Evolutionary conservation across 2,888 invertebrate species (phyloP), one percentile per base, ranked within the genome.

Genomic region (Plusia festucae): DNA sequence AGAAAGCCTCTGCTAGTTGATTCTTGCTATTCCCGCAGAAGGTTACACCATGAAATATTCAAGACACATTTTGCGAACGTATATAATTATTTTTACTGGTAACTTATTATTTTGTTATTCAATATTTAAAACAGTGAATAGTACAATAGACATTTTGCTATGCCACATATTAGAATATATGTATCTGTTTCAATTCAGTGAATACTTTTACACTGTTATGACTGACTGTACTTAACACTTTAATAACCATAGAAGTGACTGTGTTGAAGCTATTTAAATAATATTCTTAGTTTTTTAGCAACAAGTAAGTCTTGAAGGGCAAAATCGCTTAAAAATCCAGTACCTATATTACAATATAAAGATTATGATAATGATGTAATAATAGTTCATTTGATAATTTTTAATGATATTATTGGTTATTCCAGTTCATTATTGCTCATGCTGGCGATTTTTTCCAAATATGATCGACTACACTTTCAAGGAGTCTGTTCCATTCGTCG

Each of bases 381-480:
- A n/a, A n/a, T n/a, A n/a, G 40, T n/a, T 40, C 6, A 40, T n/a
- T 40, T n/a, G n/a, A 40, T 5, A 15, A 9, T 15, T 3, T 9
- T 1, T 44, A 44, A 49, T 20, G 9, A 11, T 3, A 2, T 1
- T 44, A 44, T 20, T 20, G 9, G 4, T 20, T 20, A 49, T 81
- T 80, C 22, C 78, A 85, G 85, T 64, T 40, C 20, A 54, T 16
- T 30, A 44, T 18, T 44, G 66, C 15, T 62, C 55, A 1, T 68
- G 79, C 51, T 85, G 85, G 85, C 80, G 83, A 51, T 83, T 73
- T 63, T 85, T 76, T 53, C 78, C 82, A 8, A 63, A 79, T 15
- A n/a, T 85, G n/a, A 56, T 51, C 8, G 81, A 84, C 65, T 60
- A 78, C n/a, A 60, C 11, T 7, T 60, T 81, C 7, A 9, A 15